Base-by-base conservation (phyloP, 2,888 invertebrate genomes). In the Ischnus inquisitorius region DNA sequence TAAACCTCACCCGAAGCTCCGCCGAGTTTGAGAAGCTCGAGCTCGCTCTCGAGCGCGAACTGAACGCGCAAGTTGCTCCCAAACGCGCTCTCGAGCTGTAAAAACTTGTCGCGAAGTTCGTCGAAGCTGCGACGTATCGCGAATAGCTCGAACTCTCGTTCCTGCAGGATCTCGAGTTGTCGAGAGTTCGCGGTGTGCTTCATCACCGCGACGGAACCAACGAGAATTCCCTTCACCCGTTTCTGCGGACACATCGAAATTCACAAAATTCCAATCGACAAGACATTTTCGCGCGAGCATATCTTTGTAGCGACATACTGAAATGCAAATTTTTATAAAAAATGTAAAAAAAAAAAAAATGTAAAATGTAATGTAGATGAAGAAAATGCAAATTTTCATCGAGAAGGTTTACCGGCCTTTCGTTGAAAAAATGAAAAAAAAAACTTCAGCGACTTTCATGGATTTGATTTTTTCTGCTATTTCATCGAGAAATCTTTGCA, bases 61-160 rank as follows among this genome's bases (percentile, higher is more conserved):
- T 90, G 90, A 28, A 85, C 79, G 79, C 82, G 83, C 79, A 90
- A 87, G 86, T 91, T 91, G 78, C 86, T 89, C 87, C 87, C 84
- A 80, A 90, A 91, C 69, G 90, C 89, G 78, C 85, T 84, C 74
- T 91, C 90, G 51, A 89, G 87, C 81, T 89, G 87, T 43, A 84
- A 81, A 79, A 91, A 91, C 86, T 90, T 91, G 54, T 75, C 75
- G 43, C 84, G 79, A 39, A 91, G 87, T 87, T 90, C 86, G 22
- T 68, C 75, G 28, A 89, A 89, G 78, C 86, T 89, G 25, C 78
- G 83, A 64, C 86, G 88, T 78, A 90, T 86, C 83, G 87, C 86
- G 62, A 79, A 82, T 68, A 88, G 80, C 83, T 90, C 88, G 68
- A 79, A 78, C 81, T 90, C 89, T 76, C 74, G 87, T 39, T 84